phyloP scores from a whole-genome alignment of 2,888 invertebrate genomes.

The Megamerina dolium region DNA sequence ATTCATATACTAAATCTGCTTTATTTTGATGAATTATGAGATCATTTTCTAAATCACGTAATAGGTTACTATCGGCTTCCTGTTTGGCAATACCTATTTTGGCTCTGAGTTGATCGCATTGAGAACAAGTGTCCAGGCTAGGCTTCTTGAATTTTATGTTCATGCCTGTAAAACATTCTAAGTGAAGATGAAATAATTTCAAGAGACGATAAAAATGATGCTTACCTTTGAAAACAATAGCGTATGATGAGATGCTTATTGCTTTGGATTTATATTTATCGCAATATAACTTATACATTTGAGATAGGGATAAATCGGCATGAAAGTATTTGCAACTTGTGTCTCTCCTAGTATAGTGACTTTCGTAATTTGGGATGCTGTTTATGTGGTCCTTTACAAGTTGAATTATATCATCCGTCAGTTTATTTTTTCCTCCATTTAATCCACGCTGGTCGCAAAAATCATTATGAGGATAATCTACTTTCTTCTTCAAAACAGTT shows the following conservation, averaged over 20 bases:
- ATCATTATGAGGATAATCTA: conserved; percentile 4
- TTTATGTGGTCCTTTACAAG: conserved; percentile 13
- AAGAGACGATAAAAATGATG: too few relatives aligned
- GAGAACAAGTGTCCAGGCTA: conserved; percentile 15
- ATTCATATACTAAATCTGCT: conserved; percentile 17
- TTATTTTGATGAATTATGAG: conserved; percentile 12
- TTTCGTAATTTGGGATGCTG: conserved; percentile 15
- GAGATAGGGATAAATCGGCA: conserved; percentile 12
- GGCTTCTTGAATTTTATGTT: conserved; percentile 19
- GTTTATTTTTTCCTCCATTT: conserved; percentile 8
- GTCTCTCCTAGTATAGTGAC: conserved; percentile 16
- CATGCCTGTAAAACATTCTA: conserved; percentile 12
- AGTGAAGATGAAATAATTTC: conserved; percentile 7
- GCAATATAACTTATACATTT: conserved; percentile 19
- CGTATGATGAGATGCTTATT: conserved; percentile 9
- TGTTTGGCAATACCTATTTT: conserved; percentile 18
- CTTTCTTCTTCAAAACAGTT: conserved; percentile 6
- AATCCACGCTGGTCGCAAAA: conserved; percentile 12
- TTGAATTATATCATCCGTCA: conserved; percentile 7
- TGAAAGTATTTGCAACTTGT: conserved; percentile 16
- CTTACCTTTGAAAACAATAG: conserved; percentile 4
- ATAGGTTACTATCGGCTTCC: conserved; percentile 7
- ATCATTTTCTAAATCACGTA: conserved; percentile 12
- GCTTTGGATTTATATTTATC: conserved; percentile 13
- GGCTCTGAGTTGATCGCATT: conserved; percentile 13